Evolutionary conservation across 2,888 invertebrate species (phyloP), one percentile per base, ranked within the genome.

Genomic region (Harpagoxenus sublaevis): DNA sequence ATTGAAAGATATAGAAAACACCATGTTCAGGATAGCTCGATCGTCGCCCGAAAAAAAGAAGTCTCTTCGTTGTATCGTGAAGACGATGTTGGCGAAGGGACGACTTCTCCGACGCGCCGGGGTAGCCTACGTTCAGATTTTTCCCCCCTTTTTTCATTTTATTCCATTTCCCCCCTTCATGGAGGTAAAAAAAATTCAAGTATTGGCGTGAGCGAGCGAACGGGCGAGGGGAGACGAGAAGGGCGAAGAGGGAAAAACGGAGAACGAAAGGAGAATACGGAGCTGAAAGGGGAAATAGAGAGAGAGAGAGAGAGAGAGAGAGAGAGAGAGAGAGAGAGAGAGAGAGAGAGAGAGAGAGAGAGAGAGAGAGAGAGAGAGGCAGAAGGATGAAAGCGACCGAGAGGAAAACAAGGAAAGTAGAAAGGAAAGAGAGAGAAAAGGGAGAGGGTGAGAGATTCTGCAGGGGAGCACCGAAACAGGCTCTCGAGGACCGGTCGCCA

Each of bases 401-500:
- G 89, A 89, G 86, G 83, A 83, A 82, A 86, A 83, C 85, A 82
- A 77, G 78, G 87, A 73, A 71, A 66, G 78, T 77, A 62, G 81
- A 84, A 84, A 55, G 39, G 35, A 82, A 57, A 68, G 71, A 82
- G 65, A 60, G 77, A 82, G 23, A 57, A 42, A 63, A 85, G 81
- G 85, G 87, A 88, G 89, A 89, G 90, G 75, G 66, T 71, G 70
- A 68, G 73, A 81, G 66, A 82, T 68, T 75, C 68, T 77, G 60
- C 62, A 79, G 88, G 92, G 88, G 92, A 92, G 92, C 42, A 89
- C 91, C 93, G 93, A 92, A 93, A 92, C 93, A 86, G 93, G 92
- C 92, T 93, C 94, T 94, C 92, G 92, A 94, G 94, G 92, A 91
- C 91, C 92, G 90, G 94, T 94, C 94, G 94, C 94, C 94, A 94